A percentile compares a stretch with the other conserved stretches of the same genome.
Evolutionary conservation across 2,888 invertebrate genomes (phyloP).

Genomic region (Serrognathus titanus): DNA sequence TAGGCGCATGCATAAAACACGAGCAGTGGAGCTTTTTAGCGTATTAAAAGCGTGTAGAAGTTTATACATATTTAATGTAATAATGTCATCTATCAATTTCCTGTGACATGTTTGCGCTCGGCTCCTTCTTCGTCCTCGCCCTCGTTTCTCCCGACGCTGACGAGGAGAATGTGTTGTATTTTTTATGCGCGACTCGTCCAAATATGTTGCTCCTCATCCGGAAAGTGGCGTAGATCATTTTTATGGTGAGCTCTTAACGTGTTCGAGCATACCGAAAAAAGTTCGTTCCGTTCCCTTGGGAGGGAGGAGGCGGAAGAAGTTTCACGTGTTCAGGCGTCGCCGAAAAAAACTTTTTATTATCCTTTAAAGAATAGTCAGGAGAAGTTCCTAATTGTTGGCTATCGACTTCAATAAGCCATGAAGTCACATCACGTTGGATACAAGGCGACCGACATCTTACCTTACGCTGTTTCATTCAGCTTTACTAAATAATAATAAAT

Average conservation of each 20-base stretch:
- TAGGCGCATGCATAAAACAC: too few species aligned
- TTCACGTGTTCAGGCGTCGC: too few species aligned
- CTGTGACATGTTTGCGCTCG: neutral
- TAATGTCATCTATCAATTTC: constrained; percentile 8
- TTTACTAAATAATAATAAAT: too few species aligned
- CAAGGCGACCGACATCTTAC: too few species aligned
- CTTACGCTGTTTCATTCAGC: too few species aligned
- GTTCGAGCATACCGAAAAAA: neutral
- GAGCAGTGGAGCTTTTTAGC: too few species aligned
- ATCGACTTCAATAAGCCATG: neutral
- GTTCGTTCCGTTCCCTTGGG: neutral
- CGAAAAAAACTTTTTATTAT: too few species aligned
- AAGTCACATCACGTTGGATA: too few species aligned
- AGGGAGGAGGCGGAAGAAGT: neutral
- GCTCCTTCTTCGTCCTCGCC: neutral
- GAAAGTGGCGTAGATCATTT: constrained; percentile 5
- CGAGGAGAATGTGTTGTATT: neutral
- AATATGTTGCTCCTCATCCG: constrained; percentile 1
- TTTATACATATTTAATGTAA: constrained; percentile 2
- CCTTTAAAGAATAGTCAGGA: too few species aligned
- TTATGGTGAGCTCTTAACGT: constrained; percentile 4
- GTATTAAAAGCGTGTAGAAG: too few species aligned
- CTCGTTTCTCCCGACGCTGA: neutral
- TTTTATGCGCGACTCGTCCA: neutral
- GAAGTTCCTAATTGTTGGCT: neutral